phyloP scores from a whole-genome alignment of 2,888 invertebrate genomes.

The Bembecia ichneumoniformis region DNA sequence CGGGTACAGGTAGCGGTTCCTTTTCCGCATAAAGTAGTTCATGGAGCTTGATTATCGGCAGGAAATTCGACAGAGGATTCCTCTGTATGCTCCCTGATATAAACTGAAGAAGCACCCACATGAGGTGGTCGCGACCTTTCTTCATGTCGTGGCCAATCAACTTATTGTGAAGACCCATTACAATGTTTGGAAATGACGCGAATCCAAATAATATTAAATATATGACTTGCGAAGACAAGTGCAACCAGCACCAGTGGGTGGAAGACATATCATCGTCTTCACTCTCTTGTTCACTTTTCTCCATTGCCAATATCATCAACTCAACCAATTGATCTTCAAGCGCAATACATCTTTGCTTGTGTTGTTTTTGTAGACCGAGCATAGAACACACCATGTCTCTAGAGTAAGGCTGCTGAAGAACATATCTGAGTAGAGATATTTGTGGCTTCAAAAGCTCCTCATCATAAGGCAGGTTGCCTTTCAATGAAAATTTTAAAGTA shows the following conservation, averaged over 20 bases:
- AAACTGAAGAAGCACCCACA: constrained; percentile 98
- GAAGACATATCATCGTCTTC: constrained; percentile 75
- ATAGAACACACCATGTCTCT: constrained; percentile 97
- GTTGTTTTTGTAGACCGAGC: constrained; percentile 93
- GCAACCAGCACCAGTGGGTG: constrained; percentile 91
- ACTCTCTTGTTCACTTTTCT: constrained; percentile 82
- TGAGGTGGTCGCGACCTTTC: constrained; percentile 95
- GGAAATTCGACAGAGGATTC: constrained; percentile 89
- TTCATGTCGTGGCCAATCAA: constrained; percentile 84
- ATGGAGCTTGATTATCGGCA: constrained; percentile 91
- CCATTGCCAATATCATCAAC: constrained; percentile 92
- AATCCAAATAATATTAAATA: constrained; percentile 96
- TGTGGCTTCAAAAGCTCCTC: constrained; percentile 91
- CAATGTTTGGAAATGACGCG: constrained; percentile 93
- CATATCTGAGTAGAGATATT: constrained; percentile 87
- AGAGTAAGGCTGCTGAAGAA: constrained; percentile 94
- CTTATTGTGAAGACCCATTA: constrained; percentile 89
- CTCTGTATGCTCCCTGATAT: constrained; percentile 97
- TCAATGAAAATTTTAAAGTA: constrained; percentile 76
- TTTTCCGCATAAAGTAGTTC: constrained; percentile 94
- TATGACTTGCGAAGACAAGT: constrained; percentile 93
- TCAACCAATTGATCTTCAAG: constrained; percentile 95
- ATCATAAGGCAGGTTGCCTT: constrained; percentile 87
- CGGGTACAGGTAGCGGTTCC: constrained; percentile 90
- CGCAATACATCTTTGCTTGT: constrained; percentile 88